Percentiles rank a stretch among this genome's conserved stretches.
Evolutionary conservation across 2,797 vertebrate genomes (phyloP).

Genomic region (Sebastiscus tertius): DNA sequence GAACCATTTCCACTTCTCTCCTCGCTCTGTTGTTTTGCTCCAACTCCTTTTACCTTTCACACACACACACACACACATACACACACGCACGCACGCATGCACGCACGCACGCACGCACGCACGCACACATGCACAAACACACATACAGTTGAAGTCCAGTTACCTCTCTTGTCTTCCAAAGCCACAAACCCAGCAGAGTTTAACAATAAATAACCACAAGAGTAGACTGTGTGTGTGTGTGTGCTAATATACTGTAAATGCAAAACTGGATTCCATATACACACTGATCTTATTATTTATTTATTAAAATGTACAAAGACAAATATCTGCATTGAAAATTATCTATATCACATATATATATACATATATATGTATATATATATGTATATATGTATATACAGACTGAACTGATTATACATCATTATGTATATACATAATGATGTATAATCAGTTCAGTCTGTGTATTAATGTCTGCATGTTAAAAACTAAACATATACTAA

Average conservation of each 20-base stretch:
- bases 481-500: too few relatives aligned
- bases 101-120: neutral
- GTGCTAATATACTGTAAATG: constrained; percentile 15
- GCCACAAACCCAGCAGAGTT: too few relatives aligned
- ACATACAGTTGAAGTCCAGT: constrained; percentile 1
- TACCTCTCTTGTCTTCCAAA: neutral
- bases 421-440: neutral
- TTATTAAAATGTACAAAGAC: neutral
- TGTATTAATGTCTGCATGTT: neutral
- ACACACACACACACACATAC: neutral
- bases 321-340: neutral
- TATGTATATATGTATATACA: too few relatives aligned
- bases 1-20: too few relatives aligned
- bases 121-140: neutral
- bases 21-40: neutral
- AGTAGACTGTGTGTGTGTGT: neutral
- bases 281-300: neutral
- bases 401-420: too few relatives aligned
- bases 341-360: too few relatives aligned
- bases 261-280: neutral
- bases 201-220: too few relatives aligned
- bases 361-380: too few relatives aligned
- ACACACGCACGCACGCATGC: neutral
- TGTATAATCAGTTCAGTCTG: neutral
- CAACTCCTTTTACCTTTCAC: neutral